Base-by-base conservation (phyloP, 2,113 vertebrate species). In the Myotis yumanensis region DNA sequence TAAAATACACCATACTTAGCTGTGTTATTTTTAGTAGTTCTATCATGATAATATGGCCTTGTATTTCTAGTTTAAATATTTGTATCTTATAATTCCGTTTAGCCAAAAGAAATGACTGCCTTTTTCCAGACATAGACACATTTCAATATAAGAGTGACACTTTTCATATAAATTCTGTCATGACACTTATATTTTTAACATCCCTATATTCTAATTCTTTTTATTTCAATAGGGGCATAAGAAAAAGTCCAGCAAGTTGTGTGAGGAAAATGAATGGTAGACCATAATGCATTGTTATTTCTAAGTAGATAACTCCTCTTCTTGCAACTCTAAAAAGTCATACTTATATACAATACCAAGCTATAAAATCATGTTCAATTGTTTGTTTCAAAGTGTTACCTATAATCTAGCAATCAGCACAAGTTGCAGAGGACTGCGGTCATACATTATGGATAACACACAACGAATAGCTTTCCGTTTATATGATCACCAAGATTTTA, bases 81-180 rank as follows among this genome's bases (percentile, higher is more conserved):
- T 84, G 1, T 57, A 35, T 73, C 90, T 62, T 52, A 0, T 82
- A 54, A 64, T 32, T 86, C 4, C 51, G 15, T 84, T 57, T 71
- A 73, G 18, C 3, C 18, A 64, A 73, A 68, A 51, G 62, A 77
- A 15, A 6, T 75, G 7, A 64, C 69, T 77, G 25, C 7, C 40
- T 90, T 88, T 86, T 73, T 85, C 68, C 48, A 73, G n/a, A 68
- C 11, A 77, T 59, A 77, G 90, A 89, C 75, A 94, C 48, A 88
- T 90, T 91, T 93, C 15, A 75, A 37, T 3, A 16, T 59, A 73
- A 54, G 86, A 82, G 5, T 62, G 79, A 35, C 3, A 46, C 43
- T 89, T 82, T 89, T 62, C 71, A 87, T 25, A 57, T 46, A 79
- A 79, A 64, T 28, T 79, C 4, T 48, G 25, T 25, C 69, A 84